Percentiles rank a stretch among this genome's conserved stretches.
phyloP scores from a whole-genome alignment of 2,888 invertebrate genomes.

The Alitta virens region DNA sequence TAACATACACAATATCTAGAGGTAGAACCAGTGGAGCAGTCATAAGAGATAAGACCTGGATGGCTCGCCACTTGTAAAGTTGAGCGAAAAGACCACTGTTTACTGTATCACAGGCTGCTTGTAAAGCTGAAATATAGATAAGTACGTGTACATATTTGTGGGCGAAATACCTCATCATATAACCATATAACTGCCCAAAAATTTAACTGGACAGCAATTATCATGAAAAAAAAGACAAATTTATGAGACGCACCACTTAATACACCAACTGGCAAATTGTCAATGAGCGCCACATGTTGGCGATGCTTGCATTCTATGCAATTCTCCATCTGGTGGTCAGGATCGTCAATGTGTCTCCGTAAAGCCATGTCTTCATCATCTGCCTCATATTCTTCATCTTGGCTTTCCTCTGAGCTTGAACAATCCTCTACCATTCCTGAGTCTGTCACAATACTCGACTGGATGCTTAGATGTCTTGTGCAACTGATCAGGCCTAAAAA shows the following conservation, averaged over 20 bases:
- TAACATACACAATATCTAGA: slow-evolving; percentile 70
- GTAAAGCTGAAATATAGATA: slow-evolving; percentile 72
- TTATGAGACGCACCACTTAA: slow-evolving; percentile 43
- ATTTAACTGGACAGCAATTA: too few relatives aligned
- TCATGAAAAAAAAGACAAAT: too few relatives aligned
- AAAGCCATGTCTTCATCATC: slow-evolving; percentile 1
- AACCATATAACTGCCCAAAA: too few relatives aligned
- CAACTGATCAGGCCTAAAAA: slow-evolving; percentile 79
- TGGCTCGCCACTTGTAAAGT: slow-evolving; percentile 80
- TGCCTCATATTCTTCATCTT: slow-evolving; percentile 7
- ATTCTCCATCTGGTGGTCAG: neutral
- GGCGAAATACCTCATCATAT: too few relatives aligned
- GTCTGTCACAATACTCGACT: slow-evolving; percentile 47
- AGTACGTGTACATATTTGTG: too few relatives aligned
- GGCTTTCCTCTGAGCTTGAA: neutral
- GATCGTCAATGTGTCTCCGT: neutral
- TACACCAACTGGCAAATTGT: slow-evolving; percentile 86
- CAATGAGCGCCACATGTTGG: slow-evolving; percentile 79
- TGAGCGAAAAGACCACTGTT: slow-evolving; percentile 88
- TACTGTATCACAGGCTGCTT: slow-evolving; percentile 88
- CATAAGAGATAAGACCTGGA: slow-evolving; percentile 76
- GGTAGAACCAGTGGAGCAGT: slow-evolving; percentile 85
- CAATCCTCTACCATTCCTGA: slow-evolving; percentile 8
- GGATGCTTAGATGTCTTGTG: slow-evolving; percentile 80
- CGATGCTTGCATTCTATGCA: slow-evolving; percentile 76